Evolutionary conservation across 2,113 vertebrate species (phyloP).

Genomic region (Rhineura floridana): DNA sequence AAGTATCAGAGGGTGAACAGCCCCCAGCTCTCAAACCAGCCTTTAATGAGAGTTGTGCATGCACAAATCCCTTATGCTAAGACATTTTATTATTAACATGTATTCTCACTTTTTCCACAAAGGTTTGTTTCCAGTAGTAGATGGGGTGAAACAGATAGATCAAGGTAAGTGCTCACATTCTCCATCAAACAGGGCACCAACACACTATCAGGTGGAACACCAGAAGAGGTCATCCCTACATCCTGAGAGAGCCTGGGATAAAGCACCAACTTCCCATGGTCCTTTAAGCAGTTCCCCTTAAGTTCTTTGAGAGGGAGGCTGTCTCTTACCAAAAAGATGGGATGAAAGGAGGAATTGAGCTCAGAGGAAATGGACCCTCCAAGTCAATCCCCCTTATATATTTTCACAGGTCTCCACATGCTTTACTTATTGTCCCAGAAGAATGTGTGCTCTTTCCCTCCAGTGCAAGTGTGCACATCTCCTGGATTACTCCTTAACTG

Average conservation of each 20-base stretch:
- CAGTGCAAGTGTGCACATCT: background rate
- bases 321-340: background rate
- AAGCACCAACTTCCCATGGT: background rate
- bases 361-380: background rate
- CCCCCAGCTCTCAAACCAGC: background rate
- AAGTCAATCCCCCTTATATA: no score
- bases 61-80: background rate
- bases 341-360: background rate
- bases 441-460: background rate
- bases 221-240: background rate
- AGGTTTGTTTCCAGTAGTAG: background rate
- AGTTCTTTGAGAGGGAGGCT: no score
- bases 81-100: background rate
- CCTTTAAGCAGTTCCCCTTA: background rate
- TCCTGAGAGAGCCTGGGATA: background rate
- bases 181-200: background rate
- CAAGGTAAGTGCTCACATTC: background rate
- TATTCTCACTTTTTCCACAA: background rate
- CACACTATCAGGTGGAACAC: background rate
- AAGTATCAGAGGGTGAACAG: background rate
- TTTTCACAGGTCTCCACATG: background rate
- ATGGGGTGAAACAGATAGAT: background rate
- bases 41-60: background rate
- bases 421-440: background rate
- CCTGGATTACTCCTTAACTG: background rate